A percentile compares a stretch with the other conserved stretches of the same genome.
Conservation (phyloP, 2,888 invertebrate species). For the Andrena praecox region DNA sequence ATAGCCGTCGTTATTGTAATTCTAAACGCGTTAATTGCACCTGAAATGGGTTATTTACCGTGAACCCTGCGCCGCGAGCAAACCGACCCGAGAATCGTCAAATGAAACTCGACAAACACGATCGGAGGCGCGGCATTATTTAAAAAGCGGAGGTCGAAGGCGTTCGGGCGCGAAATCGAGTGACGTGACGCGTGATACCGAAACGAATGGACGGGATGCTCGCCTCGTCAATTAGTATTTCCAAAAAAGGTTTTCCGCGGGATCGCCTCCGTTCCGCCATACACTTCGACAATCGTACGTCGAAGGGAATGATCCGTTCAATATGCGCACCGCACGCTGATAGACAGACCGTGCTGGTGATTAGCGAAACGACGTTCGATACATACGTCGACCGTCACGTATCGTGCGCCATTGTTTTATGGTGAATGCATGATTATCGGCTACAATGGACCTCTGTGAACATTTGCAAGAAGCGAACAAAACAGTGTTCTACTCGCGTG, state of each 20-base stretch:
- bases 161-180: not conserved
- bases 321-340: conserved; percentile 6
- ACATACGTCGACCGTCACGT: not conserved
- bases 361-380: conserved; percentile 13
- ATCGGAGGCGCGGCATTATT: not conserved
- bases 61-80: too few relatives aligned
- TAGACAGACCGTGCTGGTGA: not conserved
- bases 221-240: not conserved
- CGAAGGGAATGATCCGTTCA: not conserved
- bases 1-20: too few relatives aligned
- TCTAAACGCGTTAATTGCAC: too few relatives aligned
- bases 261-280: not conserved
- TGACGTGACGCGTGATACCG: not conserved
- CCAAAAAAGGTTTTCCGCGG: not conserved
- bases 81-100: too few relatives aligned
- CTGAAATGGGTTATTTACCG: too few relatives aligned
- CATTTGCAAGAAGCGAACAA: not conserved
- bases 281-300: conserved; percentile 3
- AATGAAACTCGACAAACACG: too few relatives aligned
- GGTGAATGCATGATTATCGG: conserved; percentile 12
- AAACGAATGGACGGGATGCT: not conserved
- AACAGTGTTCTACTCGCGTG: not conserved
- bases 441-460: not conserved
- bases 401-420: conserved; percentile 5
- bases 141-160: not conserved